These are phyloP conservation scores for Machimus atricapillus DNA, from an alignment of 2,888 invertebrate genomes.

Conservation along the genomic window DNA sequence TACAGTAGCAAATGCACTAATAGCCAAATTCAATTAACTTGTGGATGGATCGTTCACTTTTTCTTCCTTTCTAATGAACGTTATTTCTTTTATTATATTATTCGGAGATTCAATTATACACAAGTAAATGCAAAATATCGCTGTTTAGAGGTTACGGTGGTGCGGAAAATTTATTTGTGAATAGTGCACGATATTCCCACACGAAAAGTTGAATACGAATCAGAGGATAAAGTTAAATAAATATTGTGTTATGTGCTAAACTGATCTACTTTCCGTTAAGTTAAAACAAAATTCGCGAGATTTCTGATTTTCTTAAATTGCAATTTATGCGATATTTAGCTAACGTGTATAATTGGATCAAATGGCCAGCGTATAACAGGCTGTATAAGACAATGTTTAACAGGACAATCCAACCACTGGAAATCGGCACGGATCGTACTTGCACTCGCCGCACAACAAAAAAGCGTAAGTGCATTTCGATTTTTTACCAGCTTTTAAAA, in stretches of 20 bases:
- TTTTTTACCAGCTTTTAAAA: background rate
- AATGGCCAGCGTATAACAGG: slow-evolving; percentile 63
- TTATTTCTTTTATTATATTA: background rate
- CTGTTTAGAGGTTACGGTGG: background rate
- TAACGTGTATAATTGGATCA: slow-evolving; percentile 63
- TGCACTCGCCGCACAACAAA: slow-evolving; percentile 66
- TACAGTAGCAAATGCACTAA: background rate
- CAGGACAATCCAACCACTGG: slow-evolving; percentile 64
- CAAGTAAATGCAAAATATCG: slow-evolving; percentile 28
- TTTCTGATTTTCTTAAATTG: background rate
- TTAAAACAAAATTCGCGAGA: background rate
- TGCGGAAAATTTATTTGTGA: background rate
- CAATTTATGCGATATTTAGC: slow-evolving; percentile 58
- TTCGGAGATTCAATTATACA: slow-evolving; percentile 46
- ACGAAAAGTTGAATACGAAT: slow-evolving; percentile 62
- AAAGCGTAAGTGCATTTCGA: slow-evolving; percentile 65
- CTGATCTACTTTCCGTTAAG: background rate
- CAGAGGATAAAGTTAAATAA: slow-evolving; percentile 49
- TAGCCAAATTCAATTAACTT: background rate
- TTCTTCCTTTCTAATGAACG: slow-evolving; percentile 2
- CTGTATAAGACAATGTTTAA: slow-evolving; percentile 64
- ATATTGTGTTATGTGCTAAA: slow-evolving; percentile 47
- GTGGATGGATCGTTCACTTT: background rate
- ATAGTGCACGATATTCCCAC: slow-evolving; percentile 48
- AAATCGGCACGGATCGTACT: slow-evolving; percentile 67